Percentiles rank a stretch among this genome's conserved stretches.
Evolutionary conservation across 2,797 vertebrate genomes (phyloP).

Genomic region (Takifugu ocellatus): DNA sequence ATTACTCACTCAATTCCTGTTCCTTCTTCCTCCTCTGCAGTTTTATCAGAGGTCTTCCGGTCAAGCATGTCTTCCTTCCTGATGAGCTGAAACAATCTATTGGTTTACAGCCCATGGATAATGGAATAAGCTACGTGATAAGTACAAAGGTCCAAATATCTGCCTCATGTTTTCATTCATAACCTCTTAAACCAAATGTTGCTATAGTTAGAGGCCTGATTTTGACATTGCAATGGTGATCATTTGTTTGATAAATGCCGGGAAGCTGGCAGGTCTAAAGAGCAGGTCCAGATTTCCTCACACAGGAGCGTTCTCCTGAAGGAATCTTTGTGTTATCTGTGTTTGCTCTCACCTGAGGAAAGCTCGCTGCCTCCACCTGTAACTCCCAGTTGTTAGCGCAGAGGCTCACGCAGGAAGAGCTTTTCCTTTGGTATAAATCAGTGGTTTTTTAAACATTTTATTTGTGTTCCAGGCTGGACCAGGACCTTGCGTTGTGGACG

Average conservation of each 20-base stretch:
- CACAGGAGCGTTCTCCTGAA: too few species aligned
- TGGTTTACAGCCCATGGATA: slow-evolving; percentile 71
- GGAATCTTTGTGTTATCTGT: too few species aligned
- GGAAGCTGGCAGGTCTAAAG: too few species aligned
- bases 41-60: slow-evolving; percentile 84
- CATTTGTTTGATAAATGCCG: too few species aligned
- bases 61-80: slow-evolving; percentile 54
- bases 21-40: slow-evolving; percentile 61
- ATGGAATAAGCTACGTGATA: slow-evolving; percentile 83
- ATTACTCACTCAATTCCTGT: slow-evolving; percentile 4
- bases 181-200: too few species aligned
- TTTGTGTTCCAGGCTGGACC: slow-evolving; percentile 82
- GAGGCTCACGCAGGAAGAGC: neutral
- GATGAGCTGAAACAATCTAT: slow-evolving; percentile 75
- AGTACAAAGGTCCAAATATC: slow-evolving; percentile 81
- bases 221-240: too few species aligned
- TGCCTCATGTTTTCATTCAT: neutral
- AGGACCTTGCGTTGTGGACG: slow-evolving; percentile 79
- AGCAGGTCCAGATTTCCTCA: too few species aligned
- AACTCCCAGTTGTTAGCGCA: neutral
- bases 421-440: neutral
- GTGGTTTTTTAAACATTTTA: slow-evolving; percentile 3
- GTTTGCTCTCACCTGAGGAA: too few species aligned
- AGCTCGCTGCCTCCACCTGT: too few species aligned
- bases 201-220: too few species aligned